Base-by-base conservation (phyloP, 2,113 vertebrate species). In the Caranx melampygus region DNA sequence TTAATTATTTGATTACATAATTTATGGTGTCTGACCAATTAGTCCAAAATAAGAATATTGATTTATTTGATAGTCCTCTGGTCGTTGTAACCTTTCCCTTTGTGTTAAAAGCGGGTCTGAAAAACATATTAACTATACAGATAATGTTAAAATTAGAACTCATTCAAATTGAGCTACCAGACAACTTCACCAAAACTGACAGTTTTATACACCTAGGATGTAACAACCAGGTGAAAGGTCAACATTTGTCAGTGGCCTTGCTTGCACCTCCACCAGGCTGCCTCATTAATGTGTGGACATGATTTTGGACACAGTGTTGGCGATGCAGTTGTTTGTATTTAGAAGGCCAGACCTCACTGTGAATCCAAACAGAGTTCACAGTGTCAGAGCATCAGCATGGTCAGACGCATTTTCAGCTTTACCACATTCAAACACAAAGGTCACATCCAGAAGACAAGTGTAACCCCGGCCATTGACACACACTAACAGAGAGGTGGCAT, bases 391-490 rank as follows among this genome's bases (percentile, higher is more conserved):
- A 26, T 62, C 45, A 6, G 21, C 9, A 15, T 15, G 71, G 37
- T 74, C 10, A 33, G 42, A 69, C 5, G 1, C 33, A 6, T 74
- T 69, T 79, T 69, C 61, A 68, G 47, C 44, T 70, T 71, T 64
- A 49, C 45, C 73, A 59, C 75, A n/a, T 72, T 58, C 57, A 70
- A 16, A 69, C 49, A 33, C 72, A 89, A 93, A 90, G 88, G 90
- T 89, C 90, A 92, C 82, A 65, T 79, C 61, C 37, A 74, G 67
- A 68, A 78, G 78, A 82, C 78, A 67, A 80, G 66, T 62, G 35
- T 45, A 69, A 81, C 58, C 52, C 26, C 5, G 59, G 34, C 78
- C 18, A 13, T 49, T 64, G 74, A 51, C n/a, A 65, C 26, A n/a
- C 12, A 10, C 67, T 68, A 72, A 72, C 84, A 60, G 51, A 58